phyloP scores from a whole-genome alignment of 2,113 vertebrate species.

The Donacobius atricapilla region DNA sequence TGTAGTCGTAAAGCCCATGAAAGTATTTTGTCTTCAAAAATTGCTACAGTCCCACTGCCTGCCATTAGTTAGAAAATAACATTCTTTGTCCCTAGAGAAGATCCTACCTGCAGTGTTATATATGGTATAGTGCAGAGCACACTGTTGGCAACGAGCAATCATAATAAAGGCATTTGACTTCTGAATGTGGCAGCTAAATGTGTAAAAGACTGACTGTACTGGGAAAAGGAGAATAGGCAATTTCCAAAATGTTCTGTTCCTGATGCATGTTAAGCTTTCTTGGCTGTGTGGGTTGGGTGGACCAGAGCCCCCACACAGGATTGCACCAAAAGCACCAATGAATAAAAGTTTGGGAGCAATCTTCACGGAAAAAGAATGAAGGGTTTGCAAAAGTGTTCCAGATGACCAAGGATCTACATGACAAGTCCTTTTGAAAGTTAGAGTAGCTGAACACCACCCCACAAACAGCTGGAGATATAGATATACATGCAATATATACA shows the following conservation, averaged over 20 bases:
- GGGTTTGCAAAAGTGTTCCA: not conserved
- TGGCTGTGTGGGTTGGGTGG: not conserved
- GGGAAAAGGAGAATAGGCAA: not conserved
- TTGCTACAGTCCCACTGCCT: not conserved
- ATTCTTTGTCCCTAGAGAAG: not conserved
- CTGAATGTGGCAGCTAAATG: constrained; percentile 13
- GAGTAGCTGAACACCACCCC: not conserved
- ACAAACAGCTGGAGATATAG: not conserved
- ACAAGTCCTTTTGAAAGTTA: not conserved
- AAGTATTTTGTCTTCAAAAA: not conserved
- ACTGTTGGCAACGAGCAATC: not conserved
- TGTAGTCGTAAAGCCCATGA: not conserved
- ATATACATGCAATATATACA: not conserved
- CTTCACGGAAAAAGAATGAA: not conserved
- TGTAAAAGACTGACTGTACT: not conserved
- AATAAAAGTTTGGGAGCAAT: not conserved
- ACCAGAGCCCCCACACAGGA: not conserved
- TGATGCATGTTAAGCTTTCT: not conserved
- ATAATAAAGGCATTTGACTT: constrained; percentile 8
- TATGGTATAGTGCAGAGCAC: not conserved
- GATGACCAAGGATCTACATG: not conserved
- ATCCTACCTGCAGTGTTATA: not conserved
- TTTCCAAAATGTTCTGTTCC: not conserved
- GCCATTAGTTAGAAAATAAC: not conserved
- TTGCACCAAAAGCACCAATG: not conserved